Base-by-base conservation (phyloP, 2,113 vertebrate species). In the Panthera tigris region DNA sequence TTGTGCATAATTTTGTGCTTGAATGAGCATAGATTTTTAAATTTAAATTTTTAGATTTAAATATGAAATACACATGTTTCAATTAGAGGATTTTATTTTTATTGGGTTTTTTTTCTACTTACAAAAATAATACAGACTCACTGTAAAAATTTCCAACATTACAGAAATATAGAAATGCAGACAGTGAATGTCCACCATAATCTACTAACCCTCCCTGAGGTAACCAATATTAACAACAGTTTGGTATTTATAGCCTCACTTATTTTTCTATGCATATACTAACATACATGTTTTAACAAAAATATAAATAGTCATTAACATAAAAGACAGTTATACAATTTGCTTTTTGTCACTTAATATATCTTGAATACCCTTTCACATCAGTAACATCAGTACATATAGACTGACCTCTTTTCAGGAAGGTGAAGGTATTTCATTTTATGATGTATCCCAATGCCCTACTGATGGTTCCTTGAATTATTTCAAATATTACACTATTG, bases 41-140 rank as follows among this genome's bases (percentile, higher is more conserved):
- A 87, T 83, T 69, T 84, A 86, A 97, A 95, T 19, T 79, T 92
- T 96, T 93, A 96, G 33, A 91, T 88, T 96, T 97, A 97, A 90
- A 76, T 97, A 95, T 57, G 48, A 97, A 96, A 95, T 73, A 78
- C 69, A 74, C 83, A 81, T 84, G 19, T 90, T 95, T 71, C 91
- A 97, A 95, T 23, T 92, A 85, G 48, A 92, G 25, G 96, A 95
- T 50, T 87, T 84, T 73, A 91, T 61, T 76, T 97, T 97, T 94
- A 82, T 92, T 94, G 10, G 10, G 23, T 82, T 87, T 90, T 93
- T 93, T 87, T 71, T 81, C 91, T 85, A 95, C 74, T 95, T 98
- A 95, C 61, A 97, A 98, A 97, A 97, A 97, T 96, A 95, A 97
- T 86, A 93, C 84, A 96, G 71, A 57, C 39, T 86, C 63, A 83